Evolutionary conservation across 2,113 vertebrate species (phyloP).

Genomic region (Rhinolophus sinicus): DNA sequence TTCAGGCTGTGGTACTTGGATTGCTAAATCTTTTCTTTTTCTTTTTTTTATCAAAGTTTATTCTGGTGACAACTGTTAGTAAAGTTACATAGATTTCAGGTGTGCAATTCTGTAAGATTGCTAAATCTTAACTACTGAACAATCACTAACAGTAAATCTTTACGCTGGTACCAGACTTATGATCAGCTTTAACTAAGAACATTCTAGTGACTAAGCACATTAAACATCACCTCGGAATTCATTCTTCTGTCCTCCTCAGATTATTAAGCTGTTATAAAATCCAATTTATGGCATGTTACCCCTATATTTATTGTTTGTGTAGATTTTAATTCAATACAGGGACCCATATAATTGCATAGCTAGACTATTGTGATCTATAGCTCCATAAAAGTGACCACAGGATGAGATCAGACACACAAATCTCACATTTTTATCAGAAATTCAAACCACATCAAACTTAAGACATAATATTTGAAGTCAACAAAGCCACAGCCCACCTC

Average conservation of each 20-base stretch:
- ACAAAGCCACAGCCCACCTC: slow-evolving; percentile 31
- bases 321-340: slow-evolving; percentile 54
- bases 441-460: slow-evolving; percentile 40
- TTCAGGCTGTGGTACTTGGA: not conserved
- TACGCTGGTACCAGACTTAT: not conserved
- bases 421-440: slow-evolving; percentile 56
- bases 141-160: not conserved
- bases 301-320: slow-evolving; percentile 50
- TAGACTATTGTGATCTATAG: slow-evolving; percentile 51
- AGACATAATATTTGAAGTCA: slow-evolving; percentile 50
- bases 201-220: not conserved
- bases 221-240: slow-evolving; percentile 12
- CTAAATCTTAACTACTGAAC: not conserved
- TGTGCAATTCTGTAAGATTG: not conserved
- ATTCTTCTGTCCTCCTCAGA: slow-evolving; percentile 24
- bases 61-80: too few relatives aligned
- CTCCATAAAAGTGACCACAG: slow-evolving; percentile 38
- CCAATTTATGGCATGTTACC: not conserved
- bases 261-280: slow-evolving; percentile 38
- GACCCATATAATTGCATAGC: slow-evolving; percentile 4
- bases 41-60: too few relatives aligned
- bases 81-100: too few relatives aligned
- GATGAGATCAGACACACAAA: not conserved
- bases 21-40: not conserved
- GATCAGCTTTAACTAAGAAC: slow-evolving; percentile 25